Evolutionary conservation across 1,140 invertebrate species (phyloP).

Genomic region (Oryzaephilus surinamensis): DNA sequence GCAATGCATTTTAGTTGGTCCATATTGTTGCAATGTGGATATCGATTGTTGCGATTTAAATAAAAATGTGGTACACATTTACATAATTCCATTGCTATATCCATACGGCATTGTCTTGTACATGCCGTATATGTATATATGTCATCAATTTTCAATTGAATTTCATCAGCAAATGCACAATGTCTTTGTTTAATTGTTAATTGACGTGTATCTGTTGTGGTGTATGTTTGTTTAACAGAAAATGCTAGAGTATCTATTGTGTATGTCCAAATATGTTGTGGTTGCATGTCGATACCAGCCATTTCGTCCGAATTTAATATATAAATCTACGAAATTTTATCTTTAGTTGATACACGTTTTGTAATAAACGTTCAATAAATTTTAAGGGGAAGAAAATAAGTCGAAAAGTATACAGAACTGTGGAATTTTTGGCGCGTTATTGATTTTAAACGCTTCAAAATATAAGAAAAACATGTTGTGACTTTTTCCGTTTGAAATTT

Average conservation of each 20-base stretch:
- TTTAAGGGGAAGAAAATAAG: constrained; percentile 4
- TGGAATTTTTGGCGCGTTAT: constrained; percentile 37
- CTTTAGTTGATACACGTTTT: too few species aligned
- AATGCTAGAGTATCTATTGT: constrained; percentile 52
- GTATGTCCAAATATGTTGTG: constrained; percentile 55
- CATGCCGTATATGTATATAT: constrained; percentile 58
- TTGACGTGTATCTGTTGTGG: constrained; percentile 55
- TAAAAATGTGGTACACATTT: constrained; percentile 59
- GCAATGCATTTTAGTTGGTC: constrained; percentile 47
- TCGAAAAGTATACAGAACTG: too few species aligned
- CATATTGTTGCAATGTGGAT: constrained; percentile 44
- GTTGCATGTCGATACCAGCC: constrained; percentile 50
- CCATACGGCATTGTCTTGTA: constrained; percentile 57
- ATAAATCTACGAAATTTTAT: constrained; percentile 46
- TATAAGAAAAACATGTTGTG: too few species aligned
- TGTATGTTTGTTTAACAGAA: constrained; percentile 60
- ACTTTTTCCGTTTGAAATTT: too few species aligned
- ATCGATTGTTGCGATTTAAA: constrained; percentile 20
- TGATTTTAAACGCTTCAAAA: too few species aligned
- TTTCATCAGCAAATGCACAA: constrained; percentile 53
- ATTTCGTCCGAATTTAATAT: constrained; percentile 56
- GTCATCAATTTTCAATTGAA: constrained; percentile 43
- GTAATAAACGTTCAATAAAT: constrained; percentile 1
- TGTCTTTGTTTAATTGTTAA: constrained; percentile 52
- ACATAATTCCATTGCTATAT: constrained; percentile 44